phyloP scores from a whole-genome alignment of 2,113 vertebrate species.

The Leptobrachium leishanense region DNA sequence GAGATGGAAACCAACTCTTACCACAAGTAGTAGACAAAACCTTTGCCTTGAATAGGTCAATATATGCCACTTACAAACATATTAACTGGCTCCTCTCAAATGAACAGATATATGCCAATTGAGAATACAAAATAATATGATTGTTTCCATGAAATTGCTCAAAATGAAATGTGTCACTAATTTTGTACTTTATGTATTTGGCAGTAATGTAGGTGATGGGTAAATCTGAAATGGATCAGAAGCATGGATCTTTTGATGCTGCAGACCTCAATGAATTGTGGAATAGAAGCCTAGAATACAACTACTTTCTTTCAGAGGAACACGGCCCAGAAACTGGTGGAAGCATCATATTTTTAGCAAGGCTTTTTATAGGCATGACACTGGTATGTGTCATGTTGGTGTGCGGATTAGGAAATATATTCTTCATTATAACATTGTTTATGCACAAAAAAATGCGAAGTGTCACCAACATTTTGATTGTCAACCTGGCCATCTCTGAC shows the following conservation, averaged over 20 bases:
- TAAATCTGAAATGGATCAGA: neutral
- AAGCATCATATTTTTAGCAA: constrained; percentile 23
- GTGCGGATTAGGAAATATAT: constrained; percentile 86
- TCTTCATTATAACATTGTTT: constrained; percentile 83
- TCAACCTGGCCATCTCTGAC: constrained; percentile 92
- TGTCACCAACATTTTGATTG: constrained; percentile 94
- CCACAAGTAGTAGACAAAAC: too few species aligned
- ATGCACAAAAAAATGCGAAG: constrained; percentile 92
- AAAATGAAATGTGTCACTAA: neutral
- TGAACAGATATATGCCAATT: too few species aligned
- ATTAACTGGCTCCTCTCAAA: too few species aligned
- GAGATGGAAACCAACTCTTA: too few species aligned
- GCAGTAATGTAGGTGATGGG: neutral
- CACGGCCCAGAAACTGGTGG: constrained; percentile 16
- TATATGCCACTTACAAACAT: too few species aligned
- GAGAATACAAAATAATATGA: neutral
- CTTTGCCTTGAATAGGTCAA: too few species aligned
- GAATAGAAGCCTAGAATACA: constrained; percentile 46
- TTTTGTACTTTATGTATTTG: neutral
- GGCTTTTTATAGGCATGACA: constrained; percentile 69
- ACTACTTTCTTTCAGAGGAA: constrained; percentile 20
- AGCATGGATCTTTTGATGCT: neutral
- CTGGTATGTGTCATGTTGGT: constrained; percentile 88
- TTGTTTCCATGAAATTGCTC: neutral
- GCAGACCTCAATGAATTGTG: constrained; percentile 2